Conservation (phyloP, 2,113 vertebrate genomes). For the Atherinomorus stipes region DNA sequence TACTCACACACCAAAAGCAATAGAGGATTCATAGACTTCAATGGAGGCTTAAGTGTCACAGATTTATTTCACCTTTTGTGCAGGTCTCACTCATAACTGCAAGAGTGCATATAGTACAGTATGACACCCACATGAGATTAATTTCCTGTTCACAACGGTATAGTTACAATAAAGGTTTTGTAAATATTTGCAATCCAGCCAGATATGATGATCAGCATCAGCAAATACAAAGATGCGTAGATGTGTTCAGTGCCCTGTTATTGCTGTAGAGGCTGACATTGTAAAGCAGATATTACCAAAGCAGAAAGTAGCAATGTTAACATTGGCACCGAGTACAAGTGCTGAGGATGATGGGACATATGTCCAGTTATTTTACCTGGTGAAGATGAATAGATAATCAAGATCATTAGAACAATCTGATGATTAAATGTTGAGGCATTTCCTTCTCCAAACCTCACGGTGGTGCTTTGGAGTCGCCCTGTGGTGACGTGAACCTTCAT, state of each 20-base stretch:
- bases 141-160: background rate
- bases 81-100: background rate
- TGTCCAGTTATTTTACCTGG: background rate
- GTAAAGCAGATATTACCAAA: background rate
- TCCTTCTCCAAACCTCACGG: conserved; percentile 9
- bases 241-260: background rate
- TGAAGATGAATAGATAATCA: background rate
- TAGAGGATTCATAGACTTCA: background rate
- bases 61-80: conserved; percentile 1
- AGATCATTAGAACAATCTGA: background rate
- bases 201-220: background rate
- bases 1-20: background rate
- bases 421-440: background rate
- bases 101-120: background rate
- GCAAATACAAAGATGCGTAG: background rate
- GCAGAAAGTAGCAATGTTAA: background rate
- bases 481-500: background rate
- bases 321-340: background rate
- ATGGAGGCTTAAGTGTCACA: background rate
- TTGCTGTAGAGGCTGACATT: background rate
- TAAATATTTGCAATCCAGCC: background rate
- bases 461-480: background rate
- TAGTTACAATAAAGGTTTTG: background rate
- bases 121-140: conserved; percentile 11
- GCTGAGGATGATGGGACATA: background rate